A percentile compares a stretch with the other conserved stretches of the same genome.
Evolutionary conservation across 2,113 vertebrate species (phyloP).

Genomic region (Neoarius graeffei): DNA sequence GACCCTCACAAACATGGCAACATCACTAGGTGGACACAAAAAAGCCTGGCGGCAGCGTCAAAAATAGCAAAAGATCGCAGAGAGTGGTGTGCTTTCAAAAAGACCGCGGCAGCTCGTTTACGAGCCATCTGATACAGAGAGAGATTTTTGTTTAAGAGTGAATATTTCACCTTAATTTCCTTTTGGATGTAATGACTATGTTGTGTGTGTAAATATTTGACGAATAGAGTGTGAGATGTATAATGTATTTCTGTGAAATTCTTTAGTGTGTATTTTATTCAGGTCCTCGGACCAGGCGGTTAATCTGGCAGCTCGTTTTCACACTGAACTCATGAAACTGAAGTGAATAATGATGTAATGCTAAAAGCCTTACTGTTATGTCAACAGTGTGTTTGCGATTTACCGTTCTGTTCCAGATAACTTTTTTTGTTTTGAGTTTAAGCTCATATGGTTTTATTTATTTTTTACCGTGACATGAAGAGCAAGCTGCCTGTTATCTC

Average conservation of each 20-base stretch:
- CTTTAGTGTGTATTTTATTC: constrained; percentile 36
- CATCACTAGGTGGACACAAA: too few relatives aligned
- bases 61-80: too few relatives aligned
- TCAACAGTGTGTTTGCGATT: background rate
- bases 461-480: background rate
- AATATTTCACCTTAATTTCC: constrained; percentile 15
- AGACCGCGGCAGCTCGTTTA: too few relatives aligned
- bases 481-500: background rate
- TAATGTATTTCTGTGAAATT: constrained; percentile 23
- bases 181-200: constrained; percentile 28
- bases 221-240: constrained; percentile 31
- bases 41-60: too few relatives aligned
- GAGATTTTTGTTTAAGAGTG: constrained; percentile 52
- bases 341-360: background rate
- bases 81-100: too few relatives aligned
- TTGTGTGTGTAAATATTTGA: constrained; percentile 47
- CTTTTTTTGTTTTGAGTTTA: background rate
- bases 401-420: background rate
- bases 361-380: background rate
- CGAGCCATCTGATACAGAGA: too few relatives aligned
- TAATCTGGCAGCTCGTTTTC: constrained; percentile 54
- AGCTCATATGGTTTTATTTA: background rate
- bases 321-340: constrained; percentile 18
- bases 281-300: constrained; percentile 42
- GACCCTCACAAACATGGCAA: too few relatives aligned